Evolutionary conservation across 2,797 vertebrate genomes (phyloP).

Genomic region (Mormyrops attenuatus): DNA sequence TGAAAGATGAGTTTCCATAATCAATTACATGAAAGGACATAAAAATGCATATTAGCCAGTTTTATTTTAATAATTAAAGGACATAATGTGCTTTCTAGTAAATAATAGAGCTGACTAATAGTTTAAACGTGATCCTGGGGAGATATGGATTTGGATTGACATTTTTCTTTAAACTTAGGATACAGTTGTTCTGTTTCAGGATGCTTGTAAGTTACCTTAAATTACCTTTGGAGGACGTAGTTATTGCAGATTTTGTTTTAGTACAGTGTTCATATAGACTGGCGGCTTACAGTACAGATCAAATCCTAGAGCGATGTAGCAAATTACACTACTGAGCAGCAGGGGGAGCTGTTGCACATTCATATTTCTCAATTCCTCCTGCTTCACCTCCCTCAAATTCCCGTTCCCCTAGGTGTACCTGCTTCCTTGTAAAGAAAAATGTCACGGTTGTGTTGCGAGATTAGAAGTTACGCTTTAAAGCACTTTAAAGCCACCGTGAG

Average conservation of each 20-base stretch:
- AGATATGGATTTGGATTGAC: background rate
- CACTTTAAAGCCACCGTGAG: constrained; percentile 9
- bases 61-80: background rate
- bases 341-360: constrained; percentile 19
- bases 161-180: background rate
- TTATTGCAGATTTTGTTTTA: background rate
- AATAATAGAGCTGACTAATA: background rate
- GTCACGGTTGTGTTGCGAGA: constrained; percentile 10
- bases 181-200: background rate
- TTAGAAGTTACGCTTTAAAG: constrained; percentile 9
- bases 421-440: constrained; percentile 15
- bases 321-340: background rate
- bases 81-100: background rate
- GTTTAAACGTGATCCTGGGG: background rate
- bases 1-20: background rate
- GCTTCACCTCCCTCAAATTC: background rate
- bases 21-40: background rate
- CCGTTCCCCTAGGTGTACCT: background rate
- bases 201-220: background rate
- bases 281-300: background rate
- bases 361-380: background rate
- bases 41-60: background rate
- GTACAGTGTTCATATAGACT: background rate
- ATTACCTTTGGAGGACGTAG: background rate
- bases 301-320: background rate